Conservation (phyloP, 2,113 vertebrate genomes). For the Fregetta grallaria region DNA sequence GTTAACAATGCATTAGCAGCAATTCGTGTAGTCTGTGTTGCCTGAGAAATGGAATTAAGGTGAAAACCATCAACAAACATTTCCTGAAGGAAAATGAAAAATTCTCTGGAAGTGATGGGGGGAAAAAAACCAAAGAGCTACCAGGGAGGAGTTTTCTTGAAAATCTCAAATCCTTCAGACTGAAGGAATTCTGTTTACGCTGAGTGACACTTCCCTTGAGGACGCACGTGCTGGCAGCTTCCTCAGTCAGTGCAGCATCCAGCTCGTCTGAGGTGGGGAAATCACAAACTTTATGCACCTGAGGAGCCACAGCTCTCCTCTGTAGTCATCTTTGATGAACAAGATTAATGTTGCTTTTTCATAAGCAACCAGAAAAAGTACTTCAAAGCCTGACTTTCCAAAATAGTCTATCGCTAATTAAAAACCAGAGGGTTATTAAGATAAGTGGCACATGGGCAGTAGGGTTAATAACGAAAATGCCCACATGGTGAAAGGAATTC, state of each 20-base stretch:
- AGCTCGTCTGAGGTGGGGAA: neutral
- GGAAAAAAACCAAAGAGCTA: neutral
- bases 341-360: neutral
- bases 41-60: neutral
- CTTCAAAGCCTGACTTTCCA: neutral
- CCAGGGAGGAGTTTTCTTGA: neutral
- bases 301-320: neutral
- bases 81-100: neutral
- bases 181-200: neutral
- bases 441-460: neutral
- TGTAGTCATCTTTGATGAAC: neutral
- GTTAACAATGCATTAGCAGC: neutral
- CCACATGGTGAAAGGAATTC: neutral
- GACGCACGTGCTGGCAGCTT: neutral
- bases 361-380: neutral
- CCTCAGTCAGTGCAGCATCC: neutral
- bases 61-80: neutral
- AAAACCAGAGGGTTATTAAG: neutral
- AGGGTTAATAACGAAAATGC: neutral
- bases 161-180: neutral
- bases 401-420: neutral
- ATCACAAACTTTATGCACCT: neutral
- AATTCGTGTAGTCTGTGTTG: neutral
- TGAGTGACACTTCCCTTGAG: neutral
- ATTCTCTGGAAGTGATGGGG: neutral